Percentiles rank a stretch among this genome's conserved stretches.
Conservation (phyloP, 2,113 vertebrate genomes). For the Petaurus breviceps region DNA sequence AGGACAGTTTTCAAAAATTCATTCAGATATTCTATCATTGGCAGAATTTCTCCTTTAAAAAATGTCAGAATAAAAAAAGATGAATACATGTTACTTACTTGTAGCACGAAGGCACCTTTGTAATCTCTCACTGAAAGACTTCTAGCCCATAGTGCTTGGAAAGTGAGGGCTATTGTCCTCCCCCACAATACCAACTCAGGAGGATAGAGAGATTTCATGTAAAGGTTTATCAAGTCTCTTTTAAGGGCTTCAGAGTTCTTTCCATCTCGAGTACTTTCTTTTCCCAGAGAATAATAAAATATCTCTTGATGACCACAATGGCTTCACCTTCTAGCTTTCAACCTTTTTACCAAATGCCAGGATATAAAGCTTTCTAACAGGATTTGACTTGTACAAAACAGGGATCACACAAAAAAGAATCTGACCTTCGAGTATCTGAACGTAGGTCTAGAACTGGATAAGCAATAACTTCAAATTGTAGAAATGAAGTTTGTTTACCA, state of each 20-base stretch:
- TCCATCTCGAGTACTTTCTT: slow-evolving; percentile 49
- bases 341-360: slow-evolving; percentile 48
- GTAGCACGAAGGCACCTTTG: slow-evolving; percentile 60
- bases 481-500: slow-evolving; percentile 53
- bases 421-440: slow-evolving; percentile 54
- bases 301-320: background rate
- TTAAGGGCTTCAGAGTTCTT: slow-evolving; percentile 61
- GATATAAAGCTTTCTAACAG: slow-evolving; percentile 54
- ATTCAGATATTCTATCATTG: slow-evolving; percentile 34
- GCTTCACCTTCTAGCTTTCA: slow-evolving; percentile 16
- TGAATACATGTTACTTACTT: slow-evolving; percentile 65
- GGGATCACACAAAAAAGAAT: background rate
- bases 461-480: slow-evolving; percentile 33
- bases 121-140: slow-evolving; percentile 62
- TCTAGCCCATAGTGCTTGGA: slow-evolving; percentile 59
- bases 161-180: slow-evolving; percentile 70
- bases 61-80: background rate
- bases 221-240: slow-evolving; percentile 70
- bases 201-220: slow-evolving; percentile 55
- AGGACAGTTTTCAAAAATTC: slow-evolving; percentile 39
- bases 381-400: slow-evolving; percentile 31
- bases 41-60: slow-evolving; percentile 53
- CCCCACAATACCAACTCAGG: slow-evolving; percentile 54
- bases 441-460: slow-evolving; percentile 34
- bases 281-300: slow-evolving; percentile 51